phyloP scores from a whole-genome alignment of 1,140 invertebrate species.

The Cylas formicarius region DNA sequence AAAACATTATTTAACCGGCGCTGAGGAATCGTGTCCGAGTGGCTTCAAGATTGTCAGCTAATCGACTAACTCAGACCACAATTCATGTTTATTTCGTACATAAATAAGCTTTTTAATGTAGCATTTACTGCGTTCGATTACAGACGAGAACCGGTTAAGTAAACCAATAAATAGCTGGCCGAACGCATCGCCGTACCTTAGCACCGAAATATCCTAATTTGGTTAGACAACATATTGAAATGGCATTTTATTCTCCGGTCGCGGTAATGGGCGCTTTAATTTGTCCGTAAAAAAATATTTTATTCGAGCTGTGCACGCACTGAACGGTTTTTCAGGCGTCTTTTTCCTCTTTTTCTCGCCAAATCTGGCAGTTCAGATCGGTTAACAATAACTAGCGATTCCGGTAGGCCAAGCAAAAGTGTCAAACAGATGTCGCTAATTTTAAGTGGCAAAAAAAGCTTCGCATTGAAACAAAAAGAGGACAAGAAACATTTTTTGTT shows the following conservation, averaged over 20 bases:
- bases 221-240: constrained; percentile 33
- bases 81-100: constrained; percentile 33
- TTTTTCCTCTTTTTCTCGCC: not conserved
- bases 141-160: constrained; percentile 35
- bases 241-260: constrained; percentile 26
- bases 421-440: no score
- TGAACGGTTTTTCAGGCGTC: constrained; percentile 12
- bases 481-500: no score
- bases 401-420: no score
- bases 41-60: constrained; percentile 20
- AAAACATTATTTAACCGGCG: constrained; percentile 17
- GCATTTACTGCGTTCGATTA: constrained; percentile 33
- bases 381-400: no score
- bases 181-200: constrained; percentile 31
- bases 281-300: constrained; percentile 22
- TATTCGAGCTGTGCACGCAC: constrained; percentile 25
- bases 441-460: no score
- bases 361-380: no score
- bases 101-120: constrained; percentile 38
- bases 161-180: constrained; percentile 33
- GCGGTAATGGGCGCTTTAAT: constrained; percentile 23
- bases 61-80: constrained; percentile 25
- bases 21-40: constrained; percentile 14
- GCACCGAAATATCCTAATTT: constrained; percentile 35
- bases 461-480: no score